phyloP scores from a whole-genome alignment of 2,888 invertebrate genomes.

The Temnothorax ravouxi region DNA sequence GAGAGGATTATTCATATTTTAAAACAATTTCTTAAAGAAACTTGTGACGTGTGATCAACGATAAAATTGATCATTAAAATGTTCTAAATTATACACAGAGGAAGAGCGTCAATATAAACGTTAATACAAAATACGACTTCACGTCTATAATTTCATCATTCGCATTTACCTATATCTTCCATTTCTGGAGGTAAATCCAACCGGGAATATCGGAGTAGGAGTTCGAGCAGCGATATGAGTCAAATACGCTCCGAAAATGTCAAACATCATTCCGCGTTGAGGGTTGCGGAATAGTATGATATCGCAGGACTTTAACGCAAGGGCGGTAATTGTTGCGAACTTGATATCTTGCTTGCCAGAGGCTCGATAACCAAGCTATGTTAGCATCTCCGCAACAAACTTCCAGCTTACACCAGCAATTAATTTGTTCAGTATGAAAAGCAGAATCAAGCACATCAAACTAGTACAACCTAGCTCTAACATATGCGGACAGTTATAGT shows the following conservation, averaged over 20 bases:
- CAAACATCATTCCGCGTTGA: constrained; percentile 47
- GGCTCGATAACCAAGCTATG: constrained; percentile 43
- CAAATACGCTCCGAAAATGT: constrained; percentile 39
- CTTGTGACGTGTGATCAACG: not conserved
- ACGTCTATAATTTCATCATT: constrained; percentile 15
- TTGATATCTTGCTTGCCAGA: constrained; percentile 49
- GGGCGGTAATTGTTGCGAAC: constrained; percentile 46
- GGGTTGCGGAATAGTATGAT: constrained; percentile 28
- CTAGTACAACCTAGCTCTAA: not conserved
- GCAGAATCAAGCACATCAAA: constrained; percentile 18
- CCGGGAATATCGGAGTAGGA: constrained; percentile 10
- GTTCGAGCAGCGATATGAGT: constrained; percentile 8
- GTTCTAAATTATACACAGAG: not conserved
- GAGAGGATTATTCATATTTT: not conserved
- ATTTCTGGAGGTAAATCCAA: constrained; percentile 4
- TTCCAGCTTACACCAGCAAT: constrained; percentile 31
- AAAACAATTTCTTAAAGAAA: not conserved
- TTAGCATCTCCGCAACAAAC: constrained; percentile 32
- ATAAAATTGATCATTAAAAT: not conserved
- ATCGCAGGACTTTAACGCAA: constrained; percentile 42
- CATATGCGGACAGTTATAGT: not conserved
- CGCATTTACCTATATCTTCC: not conserved
- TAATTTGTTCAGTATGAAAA: constrained; percentile 41
- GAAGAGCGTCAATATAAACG: not conserved
- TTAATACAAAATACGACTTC: not conserved